These are phyloP conservation scores for Synergus japonicus DNA, from an alignment of 2,888 invertebrate species.

Conservation along the genomic window DNA sequence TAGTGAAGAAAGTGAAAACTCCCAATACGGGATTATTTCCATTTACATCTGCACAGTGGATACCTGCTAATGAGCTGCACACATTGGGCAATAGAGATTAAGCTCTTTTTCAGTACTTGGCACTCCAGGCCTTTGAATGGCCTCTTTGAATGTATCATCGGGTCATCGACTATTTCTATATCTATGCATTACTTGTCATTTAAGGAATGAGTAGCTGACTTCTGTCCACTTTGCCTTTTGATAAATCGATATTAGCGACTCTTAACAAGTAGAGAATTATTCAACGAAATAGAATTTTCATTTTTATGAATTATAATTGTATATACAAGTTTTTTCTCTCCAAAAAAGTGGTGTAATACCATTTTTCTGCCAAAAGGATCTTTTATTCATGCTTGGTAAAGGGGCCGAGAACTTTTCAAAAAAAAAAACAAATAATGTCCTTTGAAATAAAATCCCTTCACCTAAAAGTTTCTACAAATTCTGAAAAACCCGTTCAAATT, in stretches of 20 bases:
- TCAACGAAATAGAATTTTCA: background rate
- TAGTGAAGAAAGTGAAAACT: constrained; percentile 38
- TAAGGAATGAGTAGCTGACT: constrained; percentile 10
- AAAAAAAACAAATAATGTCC: no score
- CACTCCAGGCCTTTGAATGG: constrained; percentile 22
- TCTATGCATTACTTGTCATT: constrained; percentile 7
- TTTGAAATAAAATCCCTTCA: no score
- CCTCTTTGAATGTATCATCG: constrained; percentile 36
- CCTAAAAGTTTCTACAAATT: no score
- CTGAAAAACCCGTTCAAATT: no score
- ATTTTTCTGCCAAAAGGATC: no score
- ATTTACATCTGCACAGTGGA: constrained; percentile 40
- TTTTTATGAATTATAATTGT: background rate
- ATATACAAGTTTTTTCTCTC: background rate
- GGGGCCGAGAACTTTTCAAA: no score
- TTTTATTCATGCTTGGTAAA: no score
- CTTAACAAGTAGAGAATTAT: background rate
- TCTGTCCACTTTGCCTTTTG: constrained; percentile 10
- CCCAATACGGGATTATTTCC: constrained; percentile 36
- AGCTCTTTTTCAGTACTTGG: constrained; percentile 16
- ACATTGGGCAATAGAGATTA: constrained; percentile 42
- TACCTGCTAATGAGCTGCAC: constrained; percentile 40
- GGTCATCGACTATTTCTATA: constrained; percentile 29
- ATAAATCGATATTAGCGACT: constrained; percentile 10
- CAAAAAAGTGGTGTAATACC: background rate